Percentiles rank a stretch among this genome's conserved stretches.
phyloP scores from a whole-genome alignment of 2,797 vertebrate species.

The Pempheris klunzingeri region DNA sequence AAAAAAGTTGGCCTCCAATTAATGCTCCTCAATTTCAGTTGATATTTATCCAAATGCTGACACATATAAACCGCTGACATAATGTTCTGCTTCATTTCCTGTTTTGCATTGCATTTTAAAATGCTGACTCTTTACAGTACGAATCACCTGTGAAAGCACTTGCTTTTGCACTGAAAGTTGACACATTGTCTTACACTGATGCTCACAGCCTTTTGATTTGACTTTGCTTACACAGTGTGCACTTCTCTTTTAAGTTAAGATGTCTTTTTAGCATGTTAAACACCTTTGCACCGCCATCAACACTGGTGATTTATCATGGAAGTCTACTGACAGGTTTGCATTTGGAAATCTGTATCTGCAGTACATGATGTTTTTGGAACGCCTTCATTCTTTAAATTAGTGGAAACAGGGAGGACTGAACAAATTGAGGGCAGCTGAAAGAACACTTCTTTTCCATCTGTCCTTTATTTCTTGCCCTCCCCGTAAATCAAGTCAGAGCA shows the following conservation, averaged over 20 bases:
- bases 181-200: conserved; percentile 33
- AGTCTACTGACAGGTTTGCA: conserved; percentile 63
- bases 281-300: conserved; percentile 28
- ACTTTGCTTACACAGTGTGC: conserved; percentile 3
- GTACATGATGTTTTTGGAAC: conserved; percentile 54
- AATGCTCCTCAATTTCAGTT: conserved; percentile 39
- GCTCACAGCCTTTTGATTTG: conserved; percentile 8
- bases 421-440: conserved; percentile 74
- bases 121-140: conserved; percentile 34
- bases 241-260: neutral
- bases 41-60: conserved; percentile 62
- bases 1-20: conserved; percentile 39
- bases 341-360: conserved; percentile 58
- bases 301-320: conserved; percentile 47
- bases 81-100: conserved; percentile 60
- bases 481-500: conserved; percentile 37
- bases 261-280: conserved; percentile 33
- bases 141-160: conserved; percentile 46
- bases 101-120: conserved; percentile 47
- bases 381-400: conserved; percentile 51
- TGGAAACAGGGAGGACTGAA: conserved; percentile 55
- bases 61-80: conserved; percentile 55
- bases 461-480: conserved; percentile 8
- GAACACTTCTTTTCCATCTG: conserved; percentile 45
- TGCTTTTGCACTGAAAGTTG: conserved; percentile 29